phyloP scores from a whole-genome alignment of 2,888 invertebrate species.

The Stenoptilia bipunctidactyla region DNA sequence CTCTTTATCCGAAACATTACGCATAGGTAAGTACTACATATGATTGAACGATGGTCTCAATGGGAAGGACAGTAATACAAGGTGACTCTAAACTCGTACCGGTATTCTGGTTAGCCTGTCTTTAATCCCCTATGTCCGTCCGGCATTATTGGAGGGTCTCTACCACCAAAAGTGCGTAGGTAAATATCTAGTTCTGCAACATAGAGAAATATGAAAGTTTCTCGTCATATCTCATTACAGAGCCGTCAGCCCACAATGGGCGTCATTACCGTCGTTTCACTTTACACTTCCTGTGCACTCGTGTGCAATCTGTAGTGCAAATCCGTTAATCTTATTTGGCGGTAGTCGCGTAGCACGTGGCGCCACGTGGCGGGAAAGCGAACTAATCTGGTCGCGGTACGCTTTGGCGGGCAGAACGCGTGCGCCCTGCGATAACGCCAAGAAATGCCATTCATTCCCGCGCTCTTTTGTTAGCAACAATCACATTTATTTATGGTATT shows the following conservation, averaged over 20 bases:
- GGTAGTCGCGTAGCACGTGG: constrained; percentile 56
- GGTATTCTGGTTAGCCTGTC: too few relatives aligned
- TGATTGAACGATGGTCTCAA: too few relatives aligned
- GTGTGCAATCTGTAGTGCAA: constrained; percentile 71
- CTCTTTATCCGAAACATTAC: too few relatives aligned
- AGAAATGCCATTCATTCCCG: constrained; percentile 66
- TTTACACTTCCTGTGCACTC: constrained; percentile 69
- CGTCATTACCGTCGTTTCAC: constrained; percentile 67
- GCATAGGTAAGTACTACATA: too few relatives aligned
- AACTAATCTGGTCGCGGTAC: constrained; percentile 65
- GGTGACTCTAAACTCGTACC: too few relatives aligned
- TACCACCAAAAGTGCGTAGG: too few relatives aligned
- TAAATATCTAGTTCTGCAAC: too few relatives aligned
- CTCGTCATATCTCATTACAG: constrained; percentile 25
- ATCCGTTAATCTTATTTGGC: constrained; percentile 69
- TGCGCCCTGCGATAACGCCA: constrained; percentile 63
- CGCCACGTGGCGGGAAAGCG: constrained; percentile 65
- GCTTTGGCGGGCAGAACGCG: constrained; percentile 56
- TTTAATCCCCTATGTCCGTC: too few relatives aligned
- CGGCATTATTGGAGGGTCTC: too few relatives aligned
- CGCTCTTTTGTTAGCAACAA: constrained; percentile 66
- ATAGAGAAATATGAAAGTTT: too few relatives aligned
- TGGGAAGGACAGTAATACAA: too few relatives aligned
- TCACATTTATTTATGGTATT: constrained; percentile 70
- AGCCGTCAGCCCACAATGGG: constrained; percentile 45